Conservation (phyloP, 2,888 invertebrate genomes). For the Priocnemis perturbator region DNA sequence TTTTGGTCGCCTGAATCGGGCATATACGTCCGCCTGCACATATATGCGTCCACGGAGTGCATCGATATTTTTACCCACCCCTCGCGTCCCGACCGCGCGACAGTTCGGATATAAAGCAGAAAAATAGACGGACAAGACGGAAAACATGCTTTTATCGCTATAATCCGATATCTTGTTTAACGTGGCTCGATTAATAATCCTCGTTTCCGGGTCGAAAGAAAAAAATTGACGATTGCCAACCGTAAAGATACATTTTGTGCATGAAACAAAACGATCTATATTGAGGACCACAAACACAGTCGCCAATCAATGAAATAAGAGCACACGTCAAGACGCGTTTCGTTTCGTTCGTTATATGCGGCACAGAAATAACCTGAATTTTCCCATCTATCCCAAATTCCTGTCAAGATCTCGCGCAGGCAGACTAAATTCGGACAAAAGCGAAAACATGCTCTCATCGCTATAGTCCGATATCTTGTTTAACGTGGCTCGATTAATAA, state of each 20-base stretch:
- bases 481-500: conserved; percentile 22
- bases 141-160: conserved; percentile 1
- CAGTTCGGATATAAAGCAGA: neutral
- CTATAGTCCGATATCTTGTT: conserved; percentile 18
- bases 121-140: conserved; percentile 7
- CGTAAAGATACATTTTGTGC: too few relatives aligned
- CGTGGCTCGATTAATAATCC: conserved; percentile 16
- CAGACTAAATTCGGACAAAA: too few relatives aligned
- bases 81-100: neutral
- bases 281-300: too few relatives aligned
- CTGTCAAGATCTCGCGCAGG: too few relatives aligned
- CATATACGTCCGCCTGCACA: neutral
- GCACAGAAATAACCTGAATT: too few relatives aligned
- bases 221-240: too few relatives aligned
- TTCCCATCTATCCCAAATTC: too few relatives aligned
- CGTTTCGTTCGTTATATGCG: too few relatives aligned
- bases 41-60: neutral
- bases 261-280: too few relatives aligned
- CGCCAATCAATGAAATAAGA: too few relatives aligned
- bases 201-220: too few relatives aligned
- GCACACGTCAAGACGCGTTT: too few relatives aligned
- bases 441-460: neutral
- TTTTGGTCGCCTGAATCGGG: neutral
- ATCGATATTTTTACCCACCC: conserved; percentile 1
- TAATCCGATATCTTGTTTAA: conserved; percentile 23